Percentiles rank a stretch among this genome's conserved stretches.
These are phyloP conservation scores for Drosophila histrio DNA, from an alignment of 2,888 invertebrate genomes.

Conservation along the genomic window DNA sequence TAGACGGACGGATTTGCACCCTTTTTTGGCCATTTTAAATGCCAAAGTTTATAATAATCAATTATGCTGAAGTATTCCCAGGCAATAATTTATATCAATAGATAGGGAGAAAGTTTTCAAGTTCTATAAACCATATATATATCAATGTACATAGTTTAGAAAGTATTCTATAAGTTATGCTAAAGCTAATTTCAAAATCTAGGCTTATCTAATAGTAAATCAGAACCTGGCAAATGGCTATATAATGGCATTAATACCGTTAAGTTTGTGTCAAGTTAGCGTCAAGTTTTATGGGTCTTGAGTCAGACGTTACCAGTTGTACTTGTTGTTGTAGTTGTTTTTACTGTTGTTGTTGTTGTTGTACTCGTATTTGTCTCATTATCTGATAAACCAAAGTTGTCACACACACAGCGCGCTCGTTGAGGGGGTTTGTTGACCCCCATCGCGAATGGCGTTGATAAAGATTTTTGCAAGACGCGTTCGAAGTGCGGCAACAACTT, in stretches of 20 bases:
- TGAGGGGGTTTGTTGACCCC: slow-evolving; percentile 69
- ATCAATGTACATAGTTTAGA: neutral
- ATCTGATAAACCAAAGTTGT: slow-evolving; percentile 61
- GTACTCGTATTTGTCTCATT: slow-evolving; percentile 51
- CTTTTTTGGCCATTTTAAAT: no score
- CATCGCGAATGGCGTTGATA: slow-evolving; percentile 51
- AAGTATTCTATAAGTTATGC: neutral
- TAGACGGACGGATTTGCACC: no score
- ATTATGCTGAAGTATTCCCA: no score
- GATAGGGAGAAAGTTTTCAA: no score
- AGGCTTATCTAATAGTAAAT: slow-evolving; percentile 17
- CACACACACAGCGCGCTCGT: slow-evolving; percentile 22
- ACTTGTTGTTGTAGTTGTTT: slow-evolving; percentile 20
- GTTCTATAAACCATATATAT: neutral
- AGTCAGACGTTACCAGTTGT: slow-evolving; percentile 40
- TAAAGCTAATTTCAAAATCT: neutral
- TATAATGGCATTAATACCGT: slow-evolving; percentile 58
- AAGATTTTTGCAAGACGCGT: slow-evolving; percentile 65
- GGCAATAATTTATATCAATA: no score
- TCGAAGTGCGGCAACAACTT: slow-evolving; percentile 52
- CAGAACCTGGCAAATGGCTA: slow-evolving; percentile 25
- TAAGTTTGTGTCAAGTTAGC: slow-evolving; percentile 49
- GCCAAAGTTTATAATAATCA: no score
- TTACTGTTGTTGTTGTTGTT: slow-evolving; percentile 2
- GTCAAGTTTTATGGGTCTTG: slow-evolving; percentile 63